Evolutionary conservation across 2,888 invertebrate genomes (phyloP), one percentile per base, ranked within the genome.

Genomic region (Sesia apiformis): DNA sequence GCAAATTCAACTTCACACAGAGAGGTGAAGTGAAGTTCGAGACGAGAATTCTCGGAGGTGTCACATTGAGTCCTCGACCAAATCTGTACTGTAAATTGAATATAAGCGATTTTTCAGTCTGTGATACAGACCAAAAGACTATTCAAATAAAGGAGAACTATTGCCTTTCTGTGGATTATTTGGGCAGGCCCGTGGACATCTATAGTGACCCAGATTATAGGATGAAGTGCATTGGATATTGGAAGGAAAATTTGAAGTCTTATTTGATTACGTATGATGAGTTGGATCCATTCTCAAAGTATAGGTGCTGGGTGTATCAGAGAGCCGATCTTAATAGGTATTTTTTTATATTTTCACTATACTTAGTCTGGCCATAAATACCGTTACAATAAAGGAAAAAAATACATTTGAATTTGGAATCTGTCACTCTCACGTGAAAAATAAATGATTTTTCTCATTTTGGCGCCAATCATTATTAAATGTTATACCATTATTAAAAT

Each of bases 301-400:
- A 98, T 78, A 93, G 98, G 67, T 99, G 98, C 78, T 99, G 98
- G 98, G 98, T 98, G 49, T 98, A 98, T 82, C 98, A 98, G 79
- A 91, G 98, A 69, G 94, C 97, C 52, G 98, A 98, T 91, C 91
- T 98, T 63, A 98, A 98, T 73, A 76, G 94, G 98, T 67, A 88
- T 94, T 7, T 93, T 94, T 95, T 95, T 0, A 93, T 95, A 46
- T 8, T 46, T 8, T 46, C n/a, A n/a, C n/a, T 46, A 46, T 46
- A 23, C 23, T 23, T 23, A 23, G 23, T 23, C 23, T 23, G 23
- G 23, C 23, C 23, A 1, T 23, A 23, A 23, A 23, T 23, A 23
- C 23, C 23, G 23, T 23, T 23, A 23, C 23, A 23, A 23, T 23
- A 23, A 23, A 23, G 2, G 23, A 23, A 23, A 23, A 23, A 23